Percentiles rank a stretch among this genome's conserved stretches.
Evolutionary conservation across 2,888 invertebrate species (phyloP).

Genomic region (Cheiracanthium punctorium): DNA sequence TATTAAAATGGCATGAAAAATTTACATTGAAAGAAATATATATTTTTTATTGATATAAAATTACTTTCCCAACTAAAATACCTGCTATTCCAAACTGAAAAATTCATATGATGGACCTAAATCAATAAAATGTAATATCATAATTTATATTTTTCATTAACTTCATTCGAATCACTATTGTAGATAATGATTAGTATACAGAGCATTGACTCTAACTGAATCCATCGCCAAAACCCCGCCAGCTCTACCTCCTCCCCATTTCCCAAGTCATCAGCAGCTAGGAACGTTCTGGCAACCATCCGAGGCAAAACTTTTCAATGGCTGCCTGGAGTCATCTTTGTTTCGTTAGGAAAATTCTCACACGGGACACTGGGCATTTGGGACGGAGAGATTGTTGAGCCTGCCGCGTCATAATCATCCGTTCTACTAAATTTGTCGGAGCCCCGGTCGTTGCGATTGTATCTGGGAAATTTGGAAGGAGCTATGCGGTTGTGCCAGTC

Average conservation of each 20-base stretch:
- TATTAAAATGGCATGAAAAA: no score
- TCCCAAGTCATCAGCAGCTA: conserved; percentile 33
- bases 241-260: background rate
- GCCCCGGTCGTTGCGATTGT: conserved; percentile 38
- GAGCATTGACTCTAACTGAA: no score
- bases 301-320: conserved; percentile 56
- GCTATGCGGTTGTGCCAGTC: background rate
- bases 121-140: no score
- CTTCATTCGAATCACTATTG: no score
- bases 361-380: conserved; percentile 67
- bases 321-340: conserved; percentile 66
- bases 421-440: conserved; percentile 30
- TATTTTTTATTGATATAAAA: no score
- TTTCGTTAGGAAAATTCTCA: conserved; percentile 67
- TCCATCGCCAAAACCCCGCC: conserved; percentile 1
- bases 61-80: no score
- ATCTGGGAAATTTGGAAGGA: conserved; percentile 13
- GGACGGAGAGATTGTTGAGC: conserved; percentile 62
- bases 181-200: no score
- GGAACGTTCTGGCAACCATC: conserved; percentile 27
- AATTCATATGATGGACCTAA: no score
- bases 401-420: conserved; percentile 41
- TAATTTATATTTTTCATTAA: no score
- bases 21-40: no score
- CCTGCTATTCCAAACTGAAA: no score